These are phyloP conservation scores for Valencia hispanica DNA, from an alignment of 2,797 vertebrate species.

Conservation along the genomic window DNA sequence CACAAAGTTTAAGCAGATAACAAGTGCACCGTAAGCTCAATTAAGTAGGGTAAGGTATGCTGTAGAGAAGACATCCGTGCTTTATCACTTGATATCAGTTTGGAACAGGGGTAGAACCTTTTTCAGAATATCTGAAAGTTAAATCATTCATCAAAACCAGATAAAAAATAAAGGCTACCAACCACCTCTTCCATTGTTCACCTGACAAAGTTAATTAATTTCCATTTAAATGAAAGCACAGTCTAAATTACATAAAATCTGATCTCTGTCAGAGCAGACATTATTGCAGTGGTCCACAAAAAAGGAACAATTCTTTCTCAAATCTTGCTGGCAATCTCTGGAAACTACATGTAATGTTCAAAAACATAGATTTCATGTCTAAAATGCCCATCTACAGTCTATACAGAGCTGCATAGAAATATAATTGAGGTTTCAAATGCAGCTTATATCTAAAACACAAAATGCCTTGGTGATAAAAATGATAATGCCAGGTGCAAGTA, in stretches of 20 bases:
- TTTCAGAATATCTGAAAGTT: background rate
- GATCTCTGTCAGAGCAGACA: background rate
- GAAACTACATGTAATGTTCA: background rate
- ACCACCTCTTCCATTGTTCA: background rate
- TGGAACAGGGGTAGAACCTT: background rate
- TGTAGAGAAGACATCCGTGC: background rate
- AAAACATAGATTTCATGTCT: background rate
- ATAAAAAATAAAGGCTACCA: background rate
- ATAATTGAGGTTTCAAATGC: background rate
- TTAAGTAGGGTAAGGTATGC: constrained; percentile 21
- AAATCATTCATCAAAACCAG: background rate
- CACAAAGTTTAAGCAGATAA: constrained; percentile 26
- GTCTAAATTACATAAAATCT: background rate
- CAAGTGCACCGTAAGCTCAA: constrained; percentile 32
- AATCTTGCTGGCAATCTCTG: background rate
- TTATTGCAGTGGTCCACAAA: background rate
- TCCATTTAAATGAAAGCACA: background rate
- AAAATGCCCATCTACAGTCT: background rate
- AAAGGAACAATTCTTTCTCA: background rate
- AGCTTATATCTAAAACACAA: background rate
- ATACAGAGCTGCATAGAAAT: background rate
- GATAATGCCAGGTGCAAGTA: background rate
- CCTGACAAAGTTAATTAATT: background rate
- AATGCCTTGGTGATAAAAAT: no score
- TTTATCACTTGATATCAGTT: constrained; percentile 12